These are phyloP conservation scores for Typhlichthys subterraneus DNA, from an alignment of 2,797 vertebrate genomes.

Conservation along the genomic window DNA sequence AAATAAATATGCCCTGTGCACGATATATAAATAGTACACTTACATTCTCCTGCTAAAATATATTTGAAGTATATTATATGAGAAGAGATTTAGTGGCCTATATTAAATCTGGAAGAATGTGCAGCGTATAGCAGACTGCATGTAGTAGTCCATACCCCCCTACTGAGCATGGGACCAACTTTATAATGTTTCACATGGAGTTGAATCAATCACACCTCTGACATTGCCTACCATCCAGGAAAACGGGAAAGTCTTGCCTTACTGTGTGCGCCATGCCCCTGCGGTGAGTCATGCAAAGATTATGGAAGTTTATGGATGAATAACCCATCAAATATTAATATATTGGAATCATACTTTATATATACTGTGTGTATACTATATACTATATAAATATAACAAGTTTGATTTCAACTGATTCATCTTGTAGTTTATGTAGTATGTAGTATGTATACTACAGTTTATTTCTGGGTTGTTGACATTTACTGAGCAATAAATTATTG, in stretches of 20 bases:
- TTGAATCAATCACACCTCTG: conserved; percentile 37
- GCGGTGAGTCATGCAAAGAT: not conserved
- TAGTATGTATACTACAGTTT: no score
- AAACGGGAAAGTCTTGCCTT: not conserved
- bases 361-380: no score
- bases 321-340: conserved; percentile 18
- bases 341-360: conserved; percentile 3
- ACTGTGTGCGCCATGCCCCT: not conserved
- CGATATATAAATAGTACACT: no score
- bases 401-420: no score
- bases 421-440: no score
- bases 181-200: conserved; percentile 20
- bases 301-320: not conserved
- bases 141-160: conserved; percentile 16
- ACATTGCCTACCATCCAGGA: conserved; percentile 4
- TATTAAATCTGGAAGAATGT: conserved; percentile 31
- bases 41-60: conserved; percentile 29
- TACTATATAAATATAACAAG: no score
- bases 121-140: conserved; percentile 34
- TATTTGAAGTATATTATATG: conserved; percentile 6
- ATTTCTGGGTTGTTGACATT: no score
- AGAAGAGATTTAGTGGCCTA: conserved; percentile 14
- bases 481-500: not conserved
- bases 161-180: conserved; percentile 20
- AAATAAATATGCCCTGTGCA: conserved; percentile 27